Base-by-base conservation (phyloP, 1,140 invertebrate species). In the Danaus plexippus region DNA sequence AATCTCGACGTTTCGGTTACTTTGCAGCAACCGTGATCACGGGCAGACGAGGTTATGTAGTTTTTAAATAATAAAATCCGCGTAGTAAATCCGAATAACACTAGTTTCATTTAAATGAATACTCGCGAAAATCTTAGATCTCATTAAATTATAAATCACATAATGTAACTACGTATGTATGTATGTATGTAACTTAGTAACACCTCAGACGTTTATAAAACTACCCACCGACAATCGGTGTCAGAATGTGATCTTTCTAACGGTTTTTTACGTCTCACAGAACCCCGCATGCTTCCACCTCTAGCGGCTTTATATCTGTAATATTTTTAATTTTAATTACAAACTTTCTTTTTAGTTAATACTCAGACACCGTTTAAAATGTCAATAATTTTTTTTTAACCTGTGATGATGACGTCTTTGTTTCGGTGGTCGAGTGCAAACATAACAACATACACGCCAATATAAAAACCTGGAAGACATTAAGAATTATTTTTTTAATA, bases 381-480 rank as follows among this genome's bases (percentile, higher is more conserved):
- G n/a, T 47, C 5, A 18, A 10, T 2, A 3, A 53, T 13, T 43
- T 15, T 46, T 41, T 48, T 11, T 12, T 41, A 56, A 73, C 71
- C 76, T 71, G 52, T 72, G 12, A 42, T 88, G 80, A 11, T 77
- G 85, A 4, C 88, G 85, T 10, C 88, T 80, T 47, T 89, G 91
- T 64, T 92, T 94, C 0, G 94, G 93, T 18, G 92, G 92, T 46
- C 93, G 91, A 0, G 94, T 96, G 77, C 95, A 97, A 44, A 95
- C 90, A 77, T 95, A 96, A 73, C 95, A 97, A 70, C 95, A 97
- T 8, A 95, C 92, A 55, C 93, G 91, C 95, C 95, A 96, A 72
- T 97, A 97, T 2, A 96, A 80, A 75, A 96, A 96, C 59, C 95
- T 93, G 58, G 0, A 44, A 52, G 9, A 46, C 18, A 51, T 11